phyloP scores from a whole-genome alignment of 2,888 invertebrate species.

The Tetranychus piercei region DNA sequence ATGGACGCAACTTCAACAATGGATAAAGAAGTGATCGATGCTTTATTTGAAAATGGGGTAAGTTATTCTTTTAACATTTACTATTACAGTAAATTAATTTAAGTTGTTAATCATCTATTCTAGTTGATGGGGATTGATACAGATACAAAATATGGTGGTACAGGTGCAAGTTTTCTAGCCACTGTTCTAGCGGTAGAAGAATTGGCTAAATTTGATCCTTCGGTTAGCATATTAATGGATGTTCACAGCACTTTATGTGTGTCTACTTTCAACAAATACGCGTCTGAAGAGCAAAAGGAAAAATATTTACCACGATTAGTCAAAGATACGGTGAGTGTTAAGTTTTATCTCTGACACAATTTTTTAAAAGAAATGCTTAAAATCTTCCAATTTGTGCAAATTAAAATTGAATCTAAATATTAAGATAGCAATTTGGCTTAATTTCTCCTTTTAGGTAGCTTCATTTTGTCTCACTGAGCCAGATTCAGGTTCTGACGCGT shows the following conservation, averaged over 20 bases:
- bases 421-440: neutral
- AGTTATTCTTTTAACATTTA: neutral
- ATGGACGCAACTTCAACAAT: conserved; percentile 77
- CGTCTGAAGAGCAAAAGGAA: conserved; percentile 66
- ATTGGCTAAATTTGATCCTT: conserved; percentile 72
- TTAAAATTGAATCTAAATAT: too few species aligned
- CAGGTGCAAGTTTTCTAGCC: conserved; percentile 71
- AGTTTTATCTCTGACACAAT: conserved; percentile 55
- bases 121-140: conserved; percentile 73
- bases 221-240: conserved; percentile 73
- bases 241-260: conserved; percentile 88
- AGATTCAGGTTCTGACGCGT: conserved; percentile 81
- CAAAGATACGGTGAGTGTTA: conserved; percentile 54
- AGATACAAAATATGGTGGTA: conserved; percentile 65
- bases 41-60: conserved; percentile 67
- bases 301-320: conserved; percentile 71
- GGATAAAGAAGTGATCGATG: conserved; percentile 52
- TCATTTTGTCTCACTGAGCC: conserved; percentile 85
- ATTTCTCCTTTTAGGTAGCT: conserved; percentile 45
- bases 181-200: conserved; percentile 80
- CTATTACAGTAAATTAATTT: too few species aligned
- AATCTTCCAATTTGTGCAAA: too few species aligned
- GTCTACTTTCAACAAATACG: conserved; percentile 60
- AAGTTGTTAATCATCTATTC: too few species aligned
- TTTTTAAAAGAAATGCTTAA: too few species aligned